phyloP scores from a whole-genome alignment of 2,888 invertebrate genomes.

The Ctena decussata region DNA sequence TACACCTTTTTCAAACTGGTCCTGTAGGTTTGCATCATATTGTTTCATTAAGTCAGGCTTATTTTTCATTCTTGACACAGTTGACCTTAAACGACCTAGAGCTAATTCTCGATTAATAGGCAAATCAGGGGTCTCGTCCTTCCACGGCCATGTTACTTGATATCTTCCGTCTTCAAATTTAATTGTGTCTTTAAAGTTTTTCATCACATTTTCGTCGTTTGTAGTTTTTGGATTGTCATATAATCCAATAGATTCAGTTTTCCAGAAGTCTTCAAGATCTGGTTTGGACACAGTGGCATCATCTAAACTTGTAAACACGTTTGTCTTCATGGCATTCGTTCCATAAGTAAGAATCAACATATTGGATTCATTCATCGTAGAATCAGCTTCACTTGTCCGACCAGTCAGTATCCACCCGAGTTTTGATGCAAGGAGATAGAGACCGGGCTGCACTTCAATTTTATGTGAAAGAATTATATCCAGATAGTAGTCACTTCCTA shows the following conservation, averaged over 20 bases:
- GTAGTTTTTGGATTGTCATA: conserved; percentile 10
- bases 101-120: conserved; percentile 29
- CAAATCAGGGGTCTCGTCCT: conserved; percentile 12
- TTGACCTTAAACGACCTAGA: conserved; percentile 18
- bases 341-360: neutral
- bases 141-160: conserved; percentile 35
- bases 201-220: conserved; percentile 20
- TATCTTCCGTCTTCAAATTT: conserved; percentile 21
- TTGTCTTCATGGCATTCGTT: neutral
- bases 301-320: neutral
- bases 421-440: conserved; percentile 5
- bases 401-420: conserved; percentile 24
- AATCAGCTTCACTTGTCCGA: neutral
- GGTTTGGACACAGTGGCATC: neutral
- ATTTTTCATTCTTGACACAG: neutral
- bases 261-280: conserved; percentile 39
- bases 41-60: conserved; percentile 28
- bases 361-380: neutral
- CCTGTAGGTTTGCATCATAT: conserved; percentile 21
- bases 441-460: conserved; percentile 7
- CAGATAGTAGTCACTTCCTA: conserved; percentile 18
- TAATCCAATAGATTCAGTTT: conserved; percentile 27
- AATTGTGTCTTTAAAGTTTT: conserved; percentile 12
- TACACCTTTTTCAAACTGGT: conserved; percentile 26
- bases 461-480: conserved; percentile 13